Percentiles rank a stretch among this genome's conserved stretches.
Evolutionary conservation across 2,888 invertebrate species (phyloP).

Genomic region (Galeopsomyia nigrocyanea): DNA sequence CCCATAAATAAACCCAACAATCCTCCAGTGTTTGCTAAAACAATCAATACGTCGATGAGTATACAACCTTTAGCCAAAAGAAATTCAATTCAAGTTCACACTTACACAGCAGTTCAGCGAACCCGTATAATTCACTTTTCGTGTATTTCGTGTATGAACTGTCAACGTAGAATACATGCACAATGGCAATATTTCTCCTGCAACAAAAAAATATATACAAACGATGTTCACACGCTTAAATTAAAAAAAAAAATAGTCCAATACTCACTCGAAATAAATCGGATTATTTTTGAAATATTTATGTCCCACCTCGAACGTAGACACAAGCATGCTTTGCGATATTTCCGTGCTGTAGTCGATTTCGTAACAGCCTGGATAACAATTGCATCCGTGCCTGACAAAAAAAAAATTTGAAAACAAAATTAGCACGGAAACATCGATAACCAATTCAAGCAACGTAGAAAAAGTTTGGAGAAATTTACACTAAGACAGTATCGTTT

Average conservation of each 20-base stretch:
- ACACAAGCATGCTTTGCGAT: conserved; percentile 73
- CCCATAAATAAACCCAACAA: conserved; percentile 86
- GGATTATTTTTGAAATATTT: conserved; percentile 65
- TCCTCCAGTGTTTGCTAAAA: too few relatives aligned
- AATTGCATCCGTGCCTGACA: conserved; percentile 58
- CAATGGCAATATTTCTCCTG: conserved; percentile 80
- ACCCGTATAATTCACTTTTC: conserved; percentile 85
- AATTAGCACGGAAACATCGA: neutral
- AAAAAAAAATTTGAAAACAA: neutral
- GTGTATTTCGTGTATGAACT: conserved; percentile 80
- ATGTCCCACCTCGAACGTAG: conserved; percentile 64
- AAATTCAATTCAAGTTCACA: conserved; percentile 56
- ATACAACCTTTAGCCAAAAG: too few relatives aligned
- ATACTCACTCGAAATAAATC: conserved; percentile 72
- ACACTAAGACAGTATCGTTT: conserved; percentile 47
- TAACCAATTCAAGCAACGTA: too few relatives aligned
- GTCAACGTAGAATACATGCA: conserved; percentile 81
- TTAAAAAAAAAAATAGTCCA: neutral
- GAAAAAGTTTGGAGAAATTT: conserved; percentile 16
- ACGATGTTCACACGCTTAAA: neutral
- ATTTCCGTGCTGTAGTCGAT: conserved; percentile 76
- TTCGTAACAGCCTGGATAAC: conserved; percentile 84
- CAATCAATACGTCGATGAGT: too few relatives aligned
- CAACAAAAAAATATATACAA: conserved; percentile 36
- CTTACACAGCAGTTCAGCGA: conserved; percentile 87